Evolutionary conservation across 1,140 invertebrate species (phyloP), one percentile per base, ranked within the genome.

Genomic region (Drosophila parvula): DNA sequence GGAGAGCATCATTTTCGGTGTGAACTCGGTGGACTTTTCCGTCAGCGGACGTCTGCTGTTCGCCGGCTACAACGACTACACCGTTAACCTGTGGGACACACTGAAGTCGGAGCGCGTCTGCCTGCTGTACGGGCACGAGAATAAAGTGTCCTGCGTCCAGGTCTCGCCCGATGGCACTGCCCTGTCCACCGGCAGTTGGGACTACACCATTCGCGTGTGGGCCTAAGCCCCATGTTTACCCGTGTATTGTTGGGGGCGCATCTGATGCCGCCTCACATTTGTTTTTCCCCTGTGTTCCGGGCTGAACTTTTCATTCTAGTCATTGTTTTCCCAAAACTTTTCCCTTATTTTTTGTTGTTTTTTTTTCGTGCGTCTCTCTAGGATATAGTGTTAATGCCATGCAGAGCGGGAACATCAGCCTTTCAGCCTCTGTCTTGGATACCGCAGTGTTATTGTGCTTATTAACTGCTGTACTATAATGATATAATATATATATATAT

Each of bases 41-140:
- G 95, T 99, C 22, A 99, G 98, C 92, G 98, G 98, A 27, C 96
- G 98, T 12, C 93, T 99, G 55, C 93, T 99, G 74, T 99, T 99
- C 94, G 98, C 98, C 74, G 99, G 98, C 51, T 99, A 99, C 93
- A 98, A 98, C 93, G 99, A 99, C 93, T 99, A 99, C 92, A 99
- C 98, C 18, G 97, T 99, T 27, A 98, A 99, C 93, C 96, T 99
- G 14, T 99, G 99, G 99, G 99, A 99, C 93, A 98, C 98, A 16
- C 93, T 99, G 34, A 99, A 99, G 91, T 98, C 91, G 96, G 91
- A 95, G 95, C 76, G 99, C 61, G 95, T 99, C 14, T 96, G 96
- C 89, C 95, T 99, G 64, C 93, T 99, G 28, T 99, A 99, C 92
- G 98, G 98, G 1, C 99, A 99, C 93, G 99, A 99, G 93, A 99